These are phyloP conservation scores for Embidobia sp. DNA, from an alignment of 2,888 invertebrate species.

Conservation along the genomic window DNA sequence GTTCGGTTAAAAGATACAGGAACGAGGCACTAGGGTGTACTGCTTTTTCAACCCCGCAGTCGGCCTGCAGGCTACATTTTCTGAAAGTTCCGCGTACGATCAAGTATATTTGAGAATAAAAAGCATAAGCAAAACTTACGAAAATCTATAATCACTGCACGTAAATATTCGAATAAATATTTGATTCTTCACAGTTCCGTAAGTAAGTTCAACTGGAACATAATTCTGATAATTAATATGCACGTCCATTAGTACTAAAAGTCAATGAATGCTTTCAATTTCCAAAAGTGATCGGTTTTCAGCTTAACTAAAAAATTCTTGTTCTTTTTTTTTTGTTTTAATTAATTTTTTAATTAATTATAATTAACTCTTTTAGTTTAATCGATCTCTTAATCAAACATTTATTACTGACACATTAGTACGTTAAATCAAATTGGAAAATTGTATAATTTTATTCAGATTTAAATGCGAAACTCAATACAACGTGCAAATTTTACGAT, in stretches of 20 bases:
- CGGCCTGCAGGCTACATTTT: conserved; percentile 33
- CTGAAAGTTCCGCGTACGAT: conserved; percentile 50
- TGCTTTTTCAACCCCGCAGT: conserved; percentile 32
- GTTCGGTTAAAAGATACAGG: conserved; percentile 58
- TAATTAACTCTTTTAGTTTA: no score
- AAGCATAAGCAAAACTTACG: conserved; percentile 28
- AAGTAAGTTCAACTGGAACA: conserved; percentile 1
- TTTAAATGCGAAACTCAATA: conserved; percentile 18
- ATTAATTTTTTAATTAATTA: no score
- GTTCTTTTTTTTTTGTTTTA: no score
- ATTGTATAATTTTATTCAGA: conserved; percentile 10
- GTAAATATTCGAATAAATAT: conserved; percentile 28
- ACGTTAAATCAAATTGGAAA: no score
- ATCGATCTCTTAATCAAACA: no score
- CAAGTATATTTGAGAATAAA: conserved; percentile 29
- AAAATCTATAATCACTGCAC: conserved; percentile 45
- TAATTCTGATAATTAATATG: conserved; percentile 1
- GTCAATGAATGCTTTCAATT: conserved; percentile 8
- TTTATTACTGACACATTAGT: no score
- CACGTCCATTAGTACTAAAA: conserved; percentile 10
- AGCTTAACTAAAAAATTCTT: no score
- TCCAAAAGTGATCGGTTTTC: no score
- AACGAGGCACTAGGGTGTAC: conserved; percentile 55
- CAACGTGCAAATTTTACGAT: conserved; percentile 30
- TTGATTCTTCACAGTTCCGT: conserved; percentile 17